phyloP scores from a whole-genome alignment of 2,888 invertebrate species.

The Diarsia rubi region DNA sequence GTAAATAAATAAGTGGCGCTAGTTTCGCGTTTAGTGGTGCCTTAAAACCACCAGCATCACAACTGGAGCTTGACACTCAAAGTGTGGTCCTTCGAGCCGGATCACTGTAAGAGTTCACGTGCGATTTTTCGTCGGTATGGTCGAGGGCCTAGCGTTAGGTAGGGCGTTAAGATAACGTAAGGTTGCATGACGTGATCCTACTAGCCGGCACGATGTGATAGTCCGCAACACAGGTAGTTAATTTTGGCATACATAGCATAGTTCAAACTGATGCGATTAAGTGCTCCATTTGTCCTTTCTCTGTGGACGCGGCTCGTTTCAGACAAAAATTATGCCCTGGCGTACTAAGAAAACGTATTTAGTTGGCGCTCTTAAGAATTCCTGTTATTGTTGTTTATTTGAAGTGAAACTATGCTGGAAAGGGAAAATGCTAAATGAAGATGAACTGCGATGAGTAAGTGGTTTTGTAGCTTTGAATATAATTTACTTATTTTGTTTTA shows the following conservation, averaged over 20 bases:
- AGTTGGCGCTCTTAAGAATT: slow-evolving; percentile 49
- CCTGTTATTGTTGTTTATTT: slow-evolving; percentile 51
- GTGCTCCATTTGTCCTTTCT: slow-evolving; percentile 12
- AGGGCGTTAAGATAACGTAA: no score
- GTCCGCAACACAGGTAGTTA: not conserved
- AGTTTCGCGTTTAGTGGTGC: no score
- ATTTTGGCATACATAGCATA: not conserved
- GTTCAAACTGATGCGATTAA: not conserved
- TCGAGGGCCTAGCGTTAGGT: no score
- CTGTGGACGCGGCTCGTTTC: slow-evolving; percentile 37
- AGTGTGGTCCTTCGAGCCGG: no score
- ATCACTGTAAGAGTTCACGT: no score
- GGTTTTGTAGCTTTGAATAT: not conserved
- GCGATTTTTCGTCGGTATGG: no score
- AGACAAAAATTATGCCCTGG: slow-evolving; percentile 52
- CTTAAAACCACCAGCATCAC: no score
- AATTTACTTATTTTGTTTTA: not conserved
- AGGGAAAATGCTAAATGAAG: slow-evolving; percentile 22
- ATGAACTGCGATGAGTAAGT: slow-evolving; percentile 23
- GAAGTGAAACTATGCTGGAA: slow-evolving; percentile 42
- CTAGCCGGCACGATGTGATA: no score
- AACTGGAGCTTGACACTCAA: no score
- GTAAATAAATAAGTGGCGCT: no score
- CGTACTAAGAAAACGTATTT: slow-evolving; percentile 57
- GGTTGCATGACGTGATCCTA: no score